phyloP scores from a whole-genome alignment of 2,797 vertebrate species.

The Liasis olivaceus region DNA sequence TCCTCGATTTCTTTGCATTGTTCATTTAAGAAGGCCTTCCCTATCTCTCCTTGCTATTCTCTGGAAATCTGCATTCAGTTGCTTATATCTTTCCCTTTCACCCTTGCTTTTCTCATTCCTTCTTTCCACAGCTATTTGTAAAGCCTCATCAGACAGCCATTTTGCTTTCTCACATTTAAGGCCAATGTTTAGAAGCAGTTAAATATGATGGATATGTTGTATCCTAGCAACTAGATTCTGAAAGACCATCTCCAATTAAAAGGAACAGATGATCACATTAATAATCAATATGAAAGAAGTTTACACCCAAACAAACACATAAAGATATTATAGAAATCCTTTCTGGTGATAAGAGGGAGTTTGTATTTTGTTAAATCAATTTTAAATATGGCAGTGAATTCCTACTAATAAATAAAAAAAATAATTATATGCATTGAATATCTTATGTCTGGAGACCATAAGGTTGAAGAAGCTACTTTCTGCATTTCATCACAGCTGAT shows the following conservation, averaged over 20 bases:
- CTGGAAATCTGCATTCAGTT: no score
- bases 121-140: no score
- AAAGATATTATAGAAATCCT: slow-evolving; percentile 87
- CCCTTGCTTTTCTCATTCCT: no score
- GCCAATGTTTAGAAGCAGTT: background rate
- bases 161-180: no score
- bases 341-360: slow-evolving; percentile 91
- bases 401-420: slow-evolving; percentile 83
- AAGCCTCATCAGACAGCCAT: no score
- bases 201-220: slow-evolving; percentile 87
- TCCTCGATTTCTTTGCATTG: no score
- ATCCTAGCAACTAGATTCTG: slow-evolving; percentile 89
- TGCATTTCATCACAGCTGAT: slow-evolving; percentile 72
- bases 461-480: slow-evolving; percentile 63
- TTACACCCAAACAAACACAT: slow-evolving; percentile 85
- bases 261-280: slow-evolving; percentile 93
- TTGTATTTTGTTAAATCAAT: slow-evolving; percentile 91
- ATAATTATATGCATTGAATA: slow-evolving; percentile 64
- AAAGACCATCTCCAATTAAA: slow-evolving; percentile 95
- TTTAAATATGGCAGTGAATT: slow-evolving; percentile 86
- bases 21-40: no score
- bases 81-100: no score
- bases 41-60: no score
- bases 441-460: slow-evolving; percentile 74
- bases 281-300: slow-evolving; percentile 90